These are phyloP conservation scores for Formica exsecta DNA, from an alignment of 1,140 invertebrate species.

Conservation along the genomic window DNA sequence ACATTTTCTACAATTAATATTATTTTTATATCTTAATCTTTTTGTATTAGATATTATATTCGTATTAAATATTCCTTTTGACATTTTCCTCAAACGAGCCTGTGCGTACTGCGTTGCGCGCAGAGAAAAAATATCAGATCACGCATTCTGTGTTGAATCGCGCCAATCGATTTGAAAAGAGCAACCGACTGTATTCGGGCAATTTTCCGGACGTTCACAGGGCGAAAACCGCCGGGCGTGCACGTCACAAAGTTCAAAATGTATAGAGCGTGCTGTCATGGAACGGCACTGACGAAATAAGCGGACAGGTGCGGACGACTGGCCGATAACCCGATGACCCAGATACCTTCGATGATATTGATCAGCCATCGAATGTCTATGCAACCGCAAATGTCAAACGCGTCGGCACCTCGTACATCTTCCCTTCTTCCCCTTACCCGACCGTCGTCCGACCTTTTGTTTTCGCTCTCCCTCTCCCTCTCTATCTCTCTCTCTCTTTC, in stretches of 20 bases:
- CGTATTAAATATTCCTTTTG: conserved; percentile 1
- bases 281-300: conserved; percentile 51
- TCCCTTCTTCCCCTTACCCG: background rate
- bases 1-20: background rate
- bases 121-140: conserved; percentile 23
- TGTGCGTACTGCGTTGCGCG: background rate
- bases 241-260: conserved; percentile 36
- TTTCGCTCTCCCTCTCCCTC: background rate
- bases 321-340: conserved; percentile 69
- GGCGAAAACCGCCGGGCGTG: conserved; percentile 29
- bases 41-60: background rate
- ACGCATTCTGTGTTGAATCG: background rate
- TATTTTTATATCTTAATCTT: background rate
- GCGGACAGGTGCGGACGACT: conserved; percentile 62
- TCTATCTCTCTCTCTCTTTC: background rate
- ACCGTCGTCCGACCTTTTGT: conserved; percentile 2
- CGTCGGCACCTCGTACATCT: background rate
- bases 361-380: conserved; percentile 66
- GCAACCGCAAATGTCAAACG: conserved; percentile 43
- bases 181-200: conserved; percentile 32
- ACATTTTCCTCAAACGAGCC: background rate
- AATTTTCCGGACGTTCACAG: conserved; percentile 50
- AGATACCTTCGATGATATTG: conserved; percentile 70
- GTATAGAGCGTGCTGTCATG: conserved; percentile 32
- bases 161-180: conserved; percentile 27